A percentile compares a stretch with the other conserved stretches of the same genome.
Conservation (phyloP, 1,140 invertebrate species). For the Steinernema feltiae region DNA sequence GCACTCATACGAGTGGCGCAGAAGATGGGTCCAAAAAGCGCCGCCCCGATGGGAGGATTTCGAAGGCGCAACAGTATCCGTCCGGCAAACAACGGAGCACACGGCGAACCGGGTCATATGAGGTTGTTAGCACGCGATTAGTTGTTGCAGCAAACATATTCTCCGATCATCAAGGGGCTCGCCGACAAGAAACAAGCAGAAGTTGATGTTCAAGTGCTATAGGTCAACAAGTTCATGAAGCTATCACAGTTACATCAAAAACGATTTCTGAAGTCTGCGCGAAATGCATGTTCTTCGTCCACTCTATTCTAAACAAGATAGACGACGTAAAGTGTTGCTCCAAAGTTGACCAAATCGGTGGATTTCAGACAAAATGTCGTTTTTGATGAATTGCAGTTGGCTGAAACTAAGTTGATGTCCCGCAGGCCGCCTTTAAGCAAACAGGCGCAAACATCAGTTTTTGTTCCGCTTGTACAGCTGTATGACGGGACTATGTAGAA, state of each 20-base stretch:
- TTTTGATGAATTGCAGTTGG: too few relatives aligned
- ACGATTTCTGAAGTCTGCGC: not conserved
- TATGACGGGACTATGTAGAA: too few relatives aligned
- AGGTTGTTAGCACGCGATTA: constrained; percentile 7
- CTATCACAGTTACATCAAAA: not conserved
- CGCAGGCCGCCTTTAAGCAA: too few relatives aligned
- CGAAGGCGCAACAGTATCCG: constrained; percentile 5
- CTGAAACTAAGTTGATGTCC: too few relatives aligned
- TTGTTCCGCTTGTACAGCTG: too few relatives aligned
- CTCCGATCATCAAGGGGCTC: not conserved
- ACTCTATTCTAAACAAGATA: too few relatives aligned
- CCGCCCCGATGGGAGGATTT: constrained; percentile 13
- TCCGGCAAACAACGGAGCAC: not conserved
- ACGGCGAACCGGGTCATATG: constrained; percentile 7
- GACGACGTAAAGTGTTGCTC: too few relatives aligned
- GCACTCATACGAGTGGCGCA: not conserved
- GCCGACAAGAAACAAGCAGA: constrained; percentile 3
- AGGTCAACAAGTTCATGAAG: constrained; percentile 13
- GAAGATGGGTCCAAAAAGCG: not conserved
- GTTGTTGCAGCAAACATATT: constrained; percentile 6
- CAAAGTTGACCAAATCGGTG: too few relatives aligned
- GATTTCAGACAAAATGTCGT: too few relatives aligned
- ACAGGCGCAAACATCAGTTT: too few relatives aligned
- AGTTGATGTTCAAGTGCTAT: not conserved
- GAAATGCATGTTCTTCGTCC: not conserved